Conservation (phyloP, 2,113 vertebrate genomes). For the Eubucco bourcierii region DNA sequence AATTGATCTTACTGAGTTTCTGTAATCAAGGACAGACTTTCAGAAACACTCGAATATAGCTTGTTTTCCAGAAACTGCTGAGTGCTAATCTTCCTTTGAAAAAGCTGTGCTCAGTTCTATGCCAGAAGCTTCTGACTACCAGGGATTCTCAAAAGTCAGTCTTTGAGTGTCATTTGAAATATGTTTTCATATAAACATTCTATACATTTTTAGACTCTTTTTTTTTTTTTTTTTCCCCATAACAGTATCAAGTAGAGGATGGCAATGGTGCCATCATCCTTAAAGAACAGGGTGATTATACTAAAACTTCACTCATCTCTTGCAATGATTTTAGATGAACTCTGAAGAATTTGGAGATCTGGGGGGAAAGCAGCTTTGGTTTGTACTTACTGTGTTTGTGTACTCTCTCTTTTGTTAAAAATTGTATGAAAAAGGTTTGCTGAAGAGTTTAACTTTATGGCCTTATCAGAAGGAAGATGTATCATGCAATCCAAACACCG, state of each 20-base stretch:
- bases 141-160: not conserved
- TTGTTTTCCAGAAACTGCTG: not conserved
- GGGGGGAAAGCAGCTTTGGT: not conserved
- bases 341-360: not conserved
- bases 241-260: not conserved
- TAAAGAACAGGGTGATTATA: not conserved
- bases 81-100: not conserved
- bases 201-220: not conserved
- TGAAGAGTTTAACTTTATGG: not conserved
- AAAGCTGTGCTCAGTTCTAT: not conserved
- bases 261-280: not conserved
- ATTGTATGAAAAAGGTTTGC: not conserved
- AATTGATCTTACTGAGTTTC: not conserved
- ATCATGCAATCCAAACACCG: not conserved
- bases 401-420: not conserved
- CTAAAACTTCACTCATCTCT: not conserved
- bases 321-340: not conserved
- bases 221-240: not conserved
- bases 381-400: not conserved
- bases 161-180: not conserved
- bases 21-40: constrained; percentile 10
- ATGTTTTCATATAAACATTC: not conserved
- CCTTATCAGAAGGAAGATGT: not conserved
- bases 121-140: not conserved
- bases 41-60: not conserved